Base-by-base conservation (phyloP, 2,113 vertebrate genomes). In the Clinocottus analis region DNA sequence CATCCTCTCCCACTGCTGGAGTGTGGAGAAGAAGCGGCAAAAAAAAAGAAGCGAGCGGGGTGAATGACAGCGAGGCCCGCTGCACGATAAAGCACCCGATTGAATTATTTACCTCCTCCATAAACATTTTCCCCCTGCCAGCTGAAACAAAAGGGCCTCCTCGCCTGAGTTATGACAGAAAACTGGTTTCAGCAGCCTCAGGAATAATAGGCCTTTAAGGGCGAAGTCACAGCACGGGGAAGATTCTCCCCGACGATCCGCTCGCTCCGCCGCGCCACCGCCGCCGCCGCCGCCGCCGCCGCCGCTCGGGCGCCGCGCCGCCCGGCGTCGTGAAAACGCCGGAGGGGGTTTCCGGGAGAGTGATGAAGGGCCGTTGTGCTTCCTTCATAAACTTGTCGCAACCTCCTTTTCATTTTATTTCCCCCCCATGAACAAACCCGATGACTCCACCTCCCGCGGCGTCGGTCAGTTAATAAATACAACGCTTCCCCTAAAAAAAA, bases 361-460 rank as follows among this genome's bases (percentile, higher is more conserved):
- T 96, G 97, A 98, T 96, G 96, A 96, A 96, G 93, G 94, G 92
- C 93, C 92, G 94, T 95, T 96, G 95, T 96, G 96, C 95, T 97
- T 95, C 96, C 96, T 97, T 97, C 94, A 96, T 98, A 96, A 97
- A 97, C 95, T 96, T 97, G 96, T 97, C 96, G 96, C 79, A 94
- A 31, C 89, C 77, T 83, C 5, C 94, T 96, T 92, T 96, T 96
- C 95, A 96, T 98, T 97, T 96, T 95, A 96, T 96, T 97, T 96
- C 3, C 41, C 63, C 87, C 12, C 41, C 60, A 85, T 84, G 93
- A 95, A 88, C 95, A 96, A 96, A 97, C 96, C 93, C 84, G 94
- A 96, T 97, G 96, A 96, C 95, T 94, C 92, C 93, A 89, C 23
- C 11, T 2, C 29, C 29, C 29, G 8, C 39, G 39, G 1, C 39